Base-by-base conservation (phyloP, 2,113 vertebrate species). In the Nerophis ophidion region DNA sequence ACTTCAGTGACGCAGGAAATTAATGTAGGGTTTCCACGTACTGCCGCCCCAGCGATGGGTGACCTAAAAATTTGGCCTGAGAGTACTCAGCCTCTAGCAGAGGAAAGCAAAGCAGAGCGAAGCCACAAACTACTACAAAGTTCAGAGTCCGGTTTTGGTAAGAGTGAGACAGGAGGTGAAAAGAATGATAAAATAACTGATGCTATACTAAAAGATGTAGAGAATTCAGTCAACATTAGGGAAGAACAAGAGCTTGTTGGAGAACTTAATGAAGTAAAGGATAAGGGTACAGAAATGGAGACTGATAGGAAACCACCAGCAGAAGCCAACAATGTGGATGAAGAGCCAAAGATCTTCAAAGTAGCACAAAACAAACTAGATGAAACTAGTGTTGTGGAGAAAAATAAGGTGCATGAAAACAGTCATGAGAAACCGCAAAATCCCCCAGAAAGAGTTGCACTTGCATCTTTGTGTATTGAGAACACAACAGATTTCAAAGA, bases 391-490 rank as follows among this genome's bases (percentile, higher is more conserved):
- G 19, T 60, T 38, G 51, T 36, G 17, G 61, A 75, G 53, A 53
- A 72, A 54, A 44, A 46, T 45, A 42, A 36, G 60, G 9, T 42
- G 52, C 50, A 53, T 54, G 35, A 66, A 74, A 57, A 73, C 3
- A 44, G 8, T 65, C 79, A 19, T 9, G 60, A 66, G 13, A 76
- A 2, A 46, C 56, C 61, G 10, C 52, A 52, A 45, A 47, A 12
- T 54, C 57, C 62, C 3, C 72, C 44, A 7, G 70, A 69, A 17
- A 83, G 72, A 64, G 74, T 84, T 60, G 80, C 84, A 45, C 54
- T 62, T 42, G 64, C 74, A 68, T 81, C 76, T 53, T 38, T 61
- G 15, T 48, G 15, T 26, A 49, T 17, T 49, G 75, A 82, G 26
- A 71, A 84, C 48, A 69, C 47, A 8, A 6, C 61, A 40, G 71